Conservation (phyloP, 2,888 invertebrate genomes). For the Thysanoteuthis rhombus region DNA sequence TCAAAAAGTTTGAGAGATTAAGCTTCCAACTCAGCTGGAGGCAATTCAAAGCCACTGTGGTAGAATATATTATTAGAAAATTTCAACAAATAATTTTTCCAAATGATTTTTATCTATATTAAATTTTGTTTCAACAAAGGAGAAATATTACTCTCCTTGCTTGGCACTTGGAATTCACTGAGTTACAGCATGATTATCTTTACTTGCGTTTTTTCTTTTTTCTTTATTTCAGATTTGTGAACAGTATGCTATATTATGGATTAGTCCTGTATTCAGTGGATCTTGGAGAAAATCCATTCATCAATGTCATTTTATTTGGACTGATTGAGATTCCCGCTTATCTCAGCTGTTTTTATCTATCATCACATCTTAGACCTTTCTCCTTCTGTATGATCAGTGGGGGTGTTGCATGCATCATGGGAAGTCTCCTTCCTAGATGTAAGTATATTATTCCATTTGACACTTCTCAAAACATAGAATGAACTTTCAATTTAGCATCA, state of each 20-base stretch:
- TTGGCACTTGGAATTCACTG: not conserved
- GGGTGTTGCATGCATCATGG: not conserved
- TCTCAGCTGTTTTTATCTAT: not conserved
- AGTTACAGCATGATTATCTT: not conserved
- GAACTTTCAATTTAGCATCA: not conserved
- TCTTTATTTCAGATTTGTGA: not conserved
- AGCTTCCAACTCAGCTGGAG: too few relatives aligned
- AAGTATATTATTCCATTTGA: not conserved
- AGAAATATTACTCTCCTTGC: not conserved
- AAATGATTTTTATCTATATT: too few relatives aligned
- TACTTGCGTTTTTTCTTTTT: not conserved
- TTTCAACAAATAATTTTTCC: too few relatives aligned
- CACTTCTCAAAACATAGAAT: not conserved
- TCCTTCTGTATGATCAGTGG: not conserved
- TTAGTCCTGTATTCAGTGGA: not conserved
- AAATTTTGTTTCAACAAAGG: too few relatives aligned
- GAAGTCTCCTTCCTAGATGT: not conserved
- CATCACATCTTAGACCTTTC: not conserved
- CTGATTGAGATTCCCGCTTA: not conserved
- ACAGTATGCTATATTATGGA: not conserved
- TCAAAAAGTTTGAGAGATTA: too few relatives aligned
- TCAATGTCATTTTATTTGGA: not conserved
- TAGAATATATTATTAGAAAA: too few relatives aligned
- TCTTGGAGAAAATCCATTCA: not conserved
- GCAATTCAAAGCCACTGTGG: too few relatives aligned